A percentile compares a stretch with the other conserved stretches of the same genome.
Evolutionary conservation across 2,888 invertebrate species (phyloP).

Genomic region (Drosophila meridionalis): DNA sequence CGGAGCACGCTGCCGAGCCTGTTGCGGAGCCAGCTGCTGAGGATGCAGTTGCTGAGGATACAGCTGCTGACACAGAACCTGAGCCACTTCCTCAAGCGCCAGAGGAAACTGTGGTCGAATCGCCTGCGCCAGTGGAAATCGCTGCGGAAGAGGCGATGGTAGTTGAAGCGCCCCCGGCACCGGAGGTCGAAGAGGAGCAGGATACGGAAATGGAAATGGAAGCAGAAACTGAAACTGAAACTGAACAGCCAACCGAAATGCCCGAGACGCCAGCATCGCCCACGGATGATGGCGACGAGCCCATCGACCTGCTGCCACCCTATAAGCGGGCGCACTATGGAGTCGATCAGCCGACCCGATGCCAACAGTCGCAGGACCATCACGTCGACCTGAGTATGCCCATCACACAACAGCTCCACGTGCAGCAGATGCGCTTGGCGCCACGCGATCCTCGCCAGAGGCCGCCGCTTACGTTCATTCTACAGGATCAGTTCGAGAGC

Average conservation of each 20-base stretch:
- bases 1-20: neutral
- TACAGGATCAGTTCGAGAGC: conserved; percentile 53
- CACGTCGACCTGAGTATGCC: neutral
- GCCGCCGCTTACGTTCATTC: conserved; percentile 18
- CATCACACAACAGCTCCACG: neutral
- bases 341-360: neutral
- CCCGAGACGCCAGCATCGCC: conserved; percentile 64
- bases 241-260: conserved; percentile 22
- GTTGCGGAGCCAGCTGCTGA: neutral
- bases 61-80: neutral
- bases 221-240: neutral
- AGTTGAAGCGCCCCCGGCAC: neutral
- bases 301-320: conserved; percentile 6
- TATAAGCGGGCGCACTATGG: conserved; percentile 25
- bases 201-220: neutral
- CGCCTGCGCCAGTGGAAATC: neutral
- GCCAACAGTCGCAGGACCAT: neutral
- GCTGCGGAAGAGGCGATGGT: neutral
- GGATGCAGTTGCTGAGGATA: neutral
- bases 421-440: conserved; percentile 10
- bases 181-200: neutral
- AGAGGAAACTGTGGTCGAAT: neutral
- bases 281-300: conserved; percentile 50
- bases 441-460: conserved; percentile 53
- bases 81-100: neutral